Conservation (phyloP, 2,113 vertebrate species). For the Trogon surrucura region DNA sequence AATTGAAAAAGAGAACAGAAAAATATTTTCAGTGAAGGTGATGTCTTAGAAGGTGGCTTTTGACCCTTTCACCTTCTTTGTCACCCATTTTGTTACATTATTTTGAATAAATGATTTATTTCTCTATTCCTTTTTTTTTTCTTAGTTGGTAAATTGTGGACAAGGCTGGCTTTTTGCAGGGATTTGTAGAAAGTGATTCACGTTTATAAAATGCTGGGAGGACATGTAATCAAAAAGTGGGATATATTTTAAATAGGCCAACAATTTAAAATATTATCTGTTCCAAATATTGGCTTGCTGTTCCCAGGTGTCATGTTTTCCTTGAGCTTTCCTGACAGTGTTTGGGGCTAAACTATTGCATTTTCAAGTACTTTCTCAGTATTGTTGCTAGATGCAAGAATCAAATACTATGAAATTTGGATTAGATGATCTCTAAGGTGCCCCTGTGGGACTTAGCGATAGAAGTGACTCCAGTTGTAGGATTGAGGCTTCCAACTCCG, state of each 20-base stretch:
- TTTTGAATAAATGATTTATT: background rate
- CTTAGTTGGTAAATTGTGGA: background rate
- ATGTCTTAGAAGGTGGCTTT: background rate
- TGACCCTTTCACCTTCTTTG: background rate
- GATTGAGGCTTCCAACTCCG: background rate
- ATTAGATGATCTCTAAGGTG: too few relatives aligned
- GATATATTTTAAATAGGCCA: background rate
- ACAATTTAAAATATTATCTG: background rate
- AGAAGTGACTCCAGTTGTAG: background rate
- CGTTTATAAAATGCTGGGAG: background rate
- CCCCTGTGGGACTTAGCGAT: background rate
- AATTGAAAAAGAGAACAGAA: background rate
- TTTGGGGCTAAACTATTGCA: background rate
- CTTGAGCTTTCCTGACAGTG: background rate
- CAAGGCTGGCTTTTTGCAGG: background rate
- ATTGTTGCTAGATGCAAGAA: background rate
- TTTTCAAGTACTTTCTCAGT: background rate
- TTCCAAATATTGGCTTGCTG: background rate
- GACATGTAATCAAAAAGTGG: background rate
- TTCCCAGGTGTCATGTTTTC: background rate
- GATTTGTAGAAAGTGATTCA: background rate
- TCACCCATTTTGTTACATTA: background rate
- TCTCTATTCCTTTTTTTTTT: background rate
- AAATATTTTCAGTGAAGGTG: background rate
- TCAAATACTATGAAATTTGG: background rate